Percentiles rank a stretch among this genome's conserved stretches.
These are phyloP conservation scores for Tenthredo livida DNA, from an alignment of 2,888 invertebrate species.

Conservation along the genomic window DNA sequence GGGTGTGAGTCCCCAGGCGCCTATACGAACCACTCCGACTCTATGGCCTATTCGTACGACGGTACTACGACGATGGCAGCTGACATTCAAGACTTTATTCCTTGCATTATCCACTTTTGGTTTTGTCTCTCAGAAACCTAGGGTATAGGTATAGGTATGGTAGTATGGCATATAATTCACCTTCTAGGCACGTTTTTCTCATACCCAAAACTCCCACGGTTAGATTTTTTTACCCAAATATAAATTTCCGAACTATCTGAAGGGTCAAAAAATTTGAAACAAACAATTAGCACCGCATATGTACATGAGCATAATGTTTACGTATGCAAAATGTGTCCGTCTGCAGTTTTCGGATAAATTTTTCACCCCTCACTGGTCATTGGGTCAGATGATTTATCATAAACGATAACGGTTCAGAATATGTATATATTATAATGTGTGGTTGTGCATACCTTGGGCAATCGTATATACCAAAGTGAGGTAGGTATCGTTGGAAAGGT, in stretches of 20 bases:
- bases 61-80: conserved; percentile 61
- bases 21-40: conserved; percentile 70
- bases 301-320: too few species aligned
- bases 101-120: conserved; percentile 53
- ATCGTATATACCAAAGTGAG: conserved; percentile 39
- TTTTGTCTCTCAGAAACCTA: conserved; percentile 32
- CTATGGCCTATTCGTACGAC: conserved; percentile 72
- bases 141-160: not conserved
- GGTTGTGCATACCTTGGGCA: conserved; percentile 16
- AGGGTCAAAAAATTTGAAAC: too few species aligned
- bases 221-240: not conserved
- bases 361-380: not conserved
- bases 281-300: too few species aligned
- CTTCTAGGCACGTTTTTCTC: conserved; percentile 6
- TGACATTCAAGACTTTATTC: conserved; percentile 66
- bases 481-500: conserved; percentile 55
- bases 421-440: not conserved
- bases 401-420: not conserved
- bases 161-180: not conserved
- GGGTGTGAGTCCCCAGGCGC: conserved; percentile 64
- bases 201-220: not conserved
- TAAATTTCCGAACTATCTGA: not conserved
- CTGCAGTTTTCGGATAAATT: not conserved
- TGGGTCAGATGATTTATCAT: conserved; percentile 2
- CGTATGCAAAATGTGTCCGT: not conserved